Evolutionary conservation across 2,113 vertebrate species (phyloP).

Genomic region (Thinocorus orbignyianus): DNA sequence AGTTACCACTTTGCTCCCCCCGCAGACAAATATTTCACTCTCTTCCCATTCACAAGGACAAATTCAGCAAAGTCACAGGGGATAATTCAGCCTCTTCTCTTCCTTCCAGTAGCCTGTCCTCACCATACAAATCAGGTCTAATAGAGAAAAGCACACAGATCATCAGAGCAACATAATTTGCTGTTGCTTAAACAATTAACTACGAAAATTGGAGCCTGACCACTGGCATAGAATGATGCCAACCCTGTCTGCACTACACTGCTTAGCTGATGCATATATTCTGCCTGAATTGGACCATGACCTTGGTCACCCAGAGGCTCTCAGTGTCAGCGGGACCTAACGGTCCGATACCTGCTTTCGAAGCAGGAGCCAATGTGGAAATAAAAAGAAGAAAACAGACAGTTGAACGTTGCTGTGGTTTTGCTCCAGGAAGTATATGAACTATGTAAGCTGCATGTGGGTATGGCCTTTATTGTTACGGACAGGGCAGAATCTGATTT

Average conservation of each 20-base stretch:
- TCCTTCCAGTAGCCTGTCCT: conserved; percentile 30
- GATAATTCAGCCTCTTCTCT: not conserved
- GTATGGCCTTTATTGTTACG: conserved; percentile 45
- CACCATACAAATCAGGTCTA: conserved; percentile 34
- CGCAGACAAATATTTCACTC: conserved; percentile 21
- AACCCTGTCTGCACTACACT: not conserved
- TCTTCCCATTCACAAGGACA: conserved; percentile 33
- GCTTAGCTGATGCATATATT: not conserved
- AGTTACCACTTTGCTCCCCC: conserved; percentile 5
- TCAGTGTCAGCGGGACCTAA: not conserved
- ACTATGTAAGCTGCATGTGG: not conserved
- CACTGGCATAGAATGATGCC: not conserved
- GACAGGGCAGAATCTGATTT: conserved; percentile 46
- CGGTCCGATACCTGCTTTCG: not conserved
- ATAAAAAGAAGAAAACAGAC: not conserved
- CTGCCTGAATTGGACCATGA: rapidly evolving
- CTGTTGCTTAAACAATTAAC: not conserved
- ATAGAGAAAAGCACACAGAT: not conserved
- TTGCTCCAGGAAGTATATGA: conserved; percentile 17
- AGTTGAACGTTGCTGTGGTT: conserved; percentile 34
- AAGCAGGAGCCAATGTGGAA: not conserved
- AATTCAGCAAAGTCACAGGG: conserved; percentile 20
- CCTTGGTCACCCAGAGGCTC: not conserved
- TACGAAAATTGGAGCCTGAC: not conserved
- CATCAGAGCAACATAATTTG: not conserved